These are phyloP conservation scores for Lasioglossum malachurum DNA, from an alignment of 2,888 invertebrate genomes.

Conservation along the genomic window DNA sequence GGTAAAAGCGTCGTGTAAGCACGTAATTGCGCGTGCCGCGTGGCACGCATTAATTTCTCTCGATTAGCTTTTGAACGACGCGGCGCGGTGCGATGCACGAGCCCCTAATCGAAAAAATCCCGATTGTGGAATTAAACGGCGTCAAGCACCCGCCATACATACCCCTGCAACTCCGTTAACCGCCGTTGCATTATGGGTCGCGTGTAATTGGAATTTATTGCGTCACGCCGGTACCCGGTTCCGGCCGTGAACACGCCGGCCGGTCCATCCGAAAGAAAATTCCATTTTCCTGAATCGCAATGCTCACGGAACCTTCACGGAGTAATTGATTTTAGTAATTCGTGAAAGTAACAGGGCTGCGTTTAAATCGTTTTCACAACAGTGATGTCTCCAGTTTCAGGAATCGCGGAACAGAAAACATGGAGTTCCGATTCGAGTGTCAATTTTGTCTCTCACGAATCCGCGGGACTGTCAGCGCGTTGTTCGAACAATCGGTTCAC, in stretches of 20 bases:
- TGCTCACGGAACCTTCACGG: too few relatives aligned
- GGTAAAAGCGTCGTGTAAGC: slow-evolving; percentile 58
- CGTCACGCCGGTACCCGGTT: slow-evolving; percentile 20
- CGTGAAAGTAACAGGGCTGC: background rate
- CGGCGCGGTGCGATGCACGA: slow-evolving; percentile 56
- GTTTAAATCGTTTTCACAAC: background rate
- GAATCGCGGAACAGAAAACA: background rate
- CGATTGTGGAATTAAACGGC: slow-evolving; percentile 59
- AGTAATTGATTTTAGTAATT: background rate
- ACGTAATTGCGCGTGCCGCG: slow-evolving; percentile 47
- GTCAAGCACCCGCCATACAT: background rate
- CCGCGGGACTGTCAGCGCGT: background rate
- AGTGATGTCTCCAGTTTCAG: background rate
- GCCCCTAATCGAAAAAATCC: slow-evolving; percentile 51
- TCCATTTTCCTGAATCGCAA: background rate
- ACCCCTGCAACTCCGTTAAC: slow-evolving; percentile 20
- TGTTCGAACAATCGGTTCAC: slow-evolving; percentile 4
- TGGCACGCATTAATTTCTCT: slow-evolving; percentile 59
- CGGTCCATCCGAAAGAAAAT: background rate
- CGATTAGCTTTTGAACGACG: slow-evolving; percentile 67
- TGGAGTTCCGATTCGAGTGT: background rate
- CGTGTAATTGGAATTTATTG: slow-evolving; percentile 61
- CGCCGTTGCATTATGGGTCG: slow-evolving; percentile 31
- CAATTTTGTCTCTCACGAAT: background rate
- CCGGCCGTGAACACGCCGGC: background rate